Conservation (phyloP, 2,888 invertebrate genomes). For the Schrankia costaestrigalis region DNA sequence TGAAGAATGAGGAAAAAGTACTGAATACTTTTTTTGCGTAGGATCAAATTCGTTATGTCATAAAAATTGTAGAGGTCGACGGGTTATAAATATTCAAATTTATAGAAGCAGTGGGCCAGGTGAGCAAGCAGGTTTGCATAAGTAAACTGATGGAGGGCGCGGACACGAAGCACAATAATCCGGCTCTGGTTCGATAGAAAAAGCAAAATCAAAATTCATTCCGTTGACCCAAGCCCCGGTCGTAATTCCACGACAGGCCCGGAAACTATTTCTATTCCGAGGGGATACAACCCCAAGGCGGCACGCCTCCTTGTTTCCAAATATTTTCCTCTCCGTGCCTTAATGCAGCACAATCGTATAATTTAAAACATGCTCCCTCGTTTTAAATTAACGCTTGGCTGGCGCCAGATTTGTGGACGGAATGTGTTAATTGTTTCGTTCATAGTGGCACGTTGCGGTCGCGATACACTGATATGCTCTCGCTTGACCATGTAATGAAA, state of each 20-base stretch:
- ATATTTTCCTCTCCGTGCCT: constrained; percentile 41
- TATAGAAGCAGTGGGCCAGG: constrained; percentile 46
- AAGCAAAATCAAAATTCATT: constrained; percentile 76
- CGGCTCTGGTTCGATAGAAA: constrained; percentile 55
- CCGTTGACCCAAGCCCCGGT: constrained; percentile 57
- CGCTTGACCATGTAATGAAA: constrained; percentile 40
- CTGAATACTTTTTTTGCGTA: constrained; percentile 22
- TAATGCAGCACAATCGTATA: constrained; percentile 45
- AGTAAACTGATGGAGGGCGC: constrained; percentile 45
- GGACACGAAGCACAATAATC: constrained; percentile 54
- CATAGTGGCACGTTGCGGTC: constrained; percentile 32
- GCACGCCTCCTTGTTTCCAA: constrained; percentile 50
- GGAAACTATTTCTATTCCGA: constrained; percentile 74
- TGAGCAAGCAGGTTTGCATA: constrained; percentile 53
- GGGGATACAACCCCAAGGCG: constrained; percentile 58
- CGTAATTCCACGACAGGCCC: constrained; percentile 60
- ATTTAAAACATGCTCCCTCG: constrained; percentile 48
- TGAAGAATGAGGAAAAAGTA: constrained; percentile 32
- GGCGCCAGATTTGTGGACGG: constrained; percentile 46
- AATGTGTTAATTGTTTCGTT: constrained; percentile 58
- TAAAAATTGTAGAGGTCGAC: constrained; percentile 44
- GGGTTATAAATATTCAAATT: constrained; percentile 57
- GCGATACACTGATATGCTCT: constrained; percentile 44
- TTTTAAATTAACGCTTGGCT: constrained; percentile 42
- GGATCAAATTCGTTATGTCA: constrained; percentile 49